Percentiles rank a stretch among this genome's conserved stretches.
Conservation (phyloP, 2,113 vertebrate genomes). For the Nicator chloris region DNA sequence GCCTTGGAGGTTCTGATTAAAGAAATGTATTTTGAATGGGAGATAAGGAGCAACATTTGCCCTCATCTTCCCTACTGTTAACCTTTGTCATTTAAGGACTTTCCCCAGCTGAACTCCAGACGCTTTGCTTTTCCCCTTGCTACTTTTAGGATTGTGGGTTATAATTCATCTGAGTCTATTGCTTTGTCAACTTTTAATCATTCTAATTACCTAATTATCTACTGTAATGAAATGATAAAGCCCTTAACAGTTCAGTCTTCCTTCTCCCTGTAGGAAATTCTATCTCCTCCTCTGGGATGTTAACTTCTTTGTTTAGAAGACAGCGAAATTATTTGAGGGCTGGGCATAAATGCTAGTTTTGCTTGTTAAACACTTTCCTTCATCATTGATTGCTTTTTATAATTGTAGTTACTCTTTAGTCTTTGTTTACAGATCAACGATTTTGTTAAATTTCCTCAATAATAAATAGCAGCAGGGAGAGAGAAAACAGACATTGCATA, state of each 20-base stretch:
- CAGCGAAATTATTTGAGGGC: background rate
- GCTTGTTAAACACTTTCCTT: background rate
- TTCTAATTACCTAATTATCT: constrained; percentile 55
- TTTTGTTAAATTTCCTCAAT: background rate
- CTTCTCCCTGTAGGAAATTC: constrained; percentile 17
- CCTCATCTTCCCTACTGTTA: background rate
- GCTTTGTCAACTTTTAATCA: constrained; percentile 57
- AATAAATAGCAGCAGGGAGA: background rate
- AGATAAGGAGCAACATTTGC: constrained; percentile 8
- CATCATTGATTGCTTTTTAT: background rate
- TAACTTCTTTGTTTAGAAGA: constrained; percentile 24
- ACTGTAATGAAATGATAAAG: constrained; percentile 51
- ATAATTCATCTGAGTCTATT: constrained; percentile 21
- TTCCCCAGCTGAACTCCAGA: background rate
- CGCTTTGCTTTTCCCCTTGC: background rate
- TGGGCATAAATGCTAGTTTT: background rate
- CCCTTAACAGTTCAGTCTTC: background rate
- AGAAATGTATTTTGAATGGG: background rate
- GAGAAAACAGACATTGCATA: background rate
- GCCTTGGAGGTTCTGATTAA: constrained; percentile 21
- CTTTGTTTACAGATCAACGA: background rate
- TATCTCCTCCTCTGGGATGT: background rate
- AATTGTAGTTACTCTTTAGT: background rate
- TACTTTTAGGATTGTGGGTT: background rate
- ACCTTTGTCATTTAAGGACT: constrained; percentile 20